Evolutionary conservation across 2,797 vertebrate species (phyloP), one percentile per base, ranked within the genome.

Genomic region (Buceros bicornis): DNA sequence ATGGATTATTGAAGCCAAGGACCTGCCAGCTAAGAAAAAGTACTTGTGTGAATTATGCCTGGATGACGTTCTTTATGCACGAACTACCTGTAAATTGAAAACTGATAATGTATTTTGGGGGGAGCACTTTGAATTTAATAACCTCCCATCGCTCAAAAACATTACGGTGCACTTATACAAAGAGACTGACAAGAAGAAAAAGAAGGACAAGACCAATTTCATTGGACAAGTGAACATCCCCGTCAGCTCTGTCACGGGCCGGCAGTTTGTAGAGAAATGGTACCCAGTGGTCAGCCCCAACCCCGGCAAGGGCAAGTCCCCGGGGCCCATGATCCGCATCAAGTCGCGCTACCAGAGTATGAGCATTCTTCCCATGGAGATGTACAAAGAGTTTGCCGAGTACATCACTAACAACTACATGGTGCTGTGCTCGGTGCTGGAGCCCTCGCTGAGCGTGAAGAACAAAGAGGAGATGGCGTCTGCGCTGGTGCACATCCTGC

Each of bases 391-490:
- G 98, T 99, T 99, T 62, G 99, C 99, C 0, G 99, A 99, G 97
- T 99, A 99, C 98, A 99, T 99, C 98, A 99, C 99, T 84, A 99
- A 99, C 98, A 99, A 99, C 96, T 99, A 99, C 98, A 99, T 99
- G 99, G 98, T 99, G 88, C 98, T 99, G 22, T 99, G 99, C 95
- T 99, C 99, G 0, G 98, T 99, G 96, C 99, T 99, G 9, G 99
- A 99, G 98, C 99, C 99, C 5, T 98, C 98, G 54, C 99, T 99
- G 95, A 99, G 99, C 8, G 99, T 99, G 78, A 99, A 99, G 98
- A 99, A 98, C 98, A 99, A 99, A 95, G 99, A 99, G 97, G 99
- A 99, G 98, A 99, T 99, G 99, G 99, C 99, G 0, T 99, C 99
- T 0, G 99, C 99, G 0, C 98, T 99, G 94, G 99, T 99, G 81